These are phyloP conservation scores for Manis pentadactyla DNA, from an alignment of 2,797 vertebrate genomes.

Conservation along the genomic window DNA sequence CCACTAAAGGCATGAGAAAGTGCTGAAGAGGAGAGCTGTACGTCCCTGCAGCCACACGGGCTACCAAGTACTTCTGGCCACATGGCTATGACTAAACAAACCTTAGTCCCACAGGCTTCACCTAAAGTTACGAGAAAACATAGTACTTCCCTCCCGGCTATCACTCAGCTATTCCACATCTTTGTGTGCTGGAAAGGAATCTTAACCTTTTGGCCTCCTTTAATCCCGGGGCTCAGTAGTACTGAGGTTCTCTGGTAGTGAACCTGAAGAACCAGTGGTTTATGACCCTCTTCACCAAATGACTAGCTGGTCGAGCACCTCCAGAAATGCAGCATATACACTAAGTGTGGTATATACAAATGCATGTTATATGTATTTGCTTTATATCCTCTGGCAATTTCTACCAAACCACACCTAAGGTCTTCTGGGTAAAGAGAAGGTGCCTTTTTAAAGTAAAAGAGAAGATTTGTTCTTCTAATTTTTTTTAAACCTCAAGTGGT, in stretches of 20 bases:
- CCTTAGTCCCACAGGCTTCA: not conserved
- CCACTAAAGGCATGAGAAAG: not conserved
- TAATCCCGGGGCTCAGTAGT: not conserved
- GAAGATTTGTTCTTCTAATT: not conserved
- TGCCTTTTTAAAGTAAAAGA: not conserved
- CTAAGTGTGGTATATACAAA: not conserved
- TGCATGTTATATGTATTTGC: too few relatives aligned
- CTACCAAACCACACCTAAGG: not conserved
- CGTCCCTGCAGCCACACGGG: not conserved
- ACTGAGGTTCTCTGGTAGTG: not conserved
- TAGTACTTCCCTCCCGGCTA: not conserved
- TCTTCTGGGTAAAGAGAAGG: not conserved
- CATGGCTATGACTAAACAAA: not conserved
- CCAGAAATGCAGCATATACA: not conserved
- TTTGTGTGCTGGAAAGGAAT: not conserved
- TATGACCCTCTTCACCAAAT: not conserved
- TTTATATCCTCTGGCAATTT: not conserved
- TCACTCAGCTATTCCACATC: not conserved
- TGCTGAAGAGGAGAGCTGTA: not conserved
- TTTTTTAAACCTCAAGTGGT: constrained; percentile 32
- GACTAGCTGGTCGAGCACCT: not conserved
- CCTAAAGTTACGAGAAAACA: not conserved
- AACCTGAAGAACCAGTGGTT: not conserved
- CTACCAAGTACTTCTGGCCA: not conserved
- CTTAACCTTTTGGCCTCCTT: not conserved